These are phyloP conservation scores for Meriones psammophilus DNA, from an alignment of 2,797 vertebrate species.

Conservation along the genomic window DNA sequence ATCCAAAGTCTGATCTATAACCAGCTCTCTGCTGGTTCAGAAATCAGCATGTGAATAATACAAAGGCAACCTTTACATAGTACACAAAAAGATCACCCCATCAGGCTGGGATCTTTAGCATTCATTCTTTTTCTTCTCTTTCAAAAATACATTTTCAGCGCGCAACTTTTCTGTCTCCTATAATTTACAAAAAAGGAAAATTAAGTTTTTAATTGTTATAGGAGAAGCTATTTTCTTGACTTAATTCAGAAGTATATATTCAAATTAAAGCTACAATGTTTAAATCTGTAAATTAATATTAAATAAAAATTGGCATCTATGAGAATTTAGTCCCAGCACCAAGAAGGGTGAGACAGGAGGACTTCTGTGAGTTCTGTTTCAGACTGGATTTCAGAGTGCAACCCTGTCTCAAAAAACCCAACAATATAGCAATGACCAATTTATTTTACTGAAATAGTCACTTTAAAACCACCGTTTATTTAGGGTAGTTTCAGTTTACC, in stretches of 20 bases:
- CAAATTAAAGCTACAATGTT: conserved; percentile 31
- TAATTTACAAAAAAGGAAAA: not conserved
- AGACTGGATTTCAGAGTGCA: not conserved
- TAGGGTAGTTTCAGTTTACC: conserved; percentile 85
- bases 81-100: too few species aligned
- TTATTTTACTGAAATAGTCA: not conserved
- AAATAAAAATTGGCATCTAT: not conserved
- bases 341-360: not conserved
- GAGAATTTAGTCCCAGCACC: not conserved
- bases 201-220: conserved; percentile 40
- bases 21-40: too few species aligned
- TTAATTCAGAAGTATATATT: not conserved
- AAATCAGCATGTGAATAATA: too few species aligned
- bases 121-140: conserved; percentile 86
- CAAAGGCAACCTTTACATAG: too few species aligned
- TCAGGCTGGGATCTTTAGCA: conserved; percentile 39
- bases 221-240: conserved; percentile 8
- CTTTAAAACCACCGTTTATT: not conserved
- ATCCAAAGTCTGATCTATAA: too few species aligned
- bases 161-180: conserved; percentile 88
- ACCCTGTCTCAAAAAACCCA: not conserved
- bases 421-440: not conserved
- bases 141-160: conserved; percentile 87
- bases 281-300: conserved; percentile 43
- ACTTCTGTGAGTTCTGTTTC: not conserved